A percentile compares a stretch with the other conserved stretches of the same genome.
These are phyloP conservation scores for Isaurus tuberculatus DNA, from an alignment of 92 coral and sea anemone species.

Conservation along the genomic window DNA sequence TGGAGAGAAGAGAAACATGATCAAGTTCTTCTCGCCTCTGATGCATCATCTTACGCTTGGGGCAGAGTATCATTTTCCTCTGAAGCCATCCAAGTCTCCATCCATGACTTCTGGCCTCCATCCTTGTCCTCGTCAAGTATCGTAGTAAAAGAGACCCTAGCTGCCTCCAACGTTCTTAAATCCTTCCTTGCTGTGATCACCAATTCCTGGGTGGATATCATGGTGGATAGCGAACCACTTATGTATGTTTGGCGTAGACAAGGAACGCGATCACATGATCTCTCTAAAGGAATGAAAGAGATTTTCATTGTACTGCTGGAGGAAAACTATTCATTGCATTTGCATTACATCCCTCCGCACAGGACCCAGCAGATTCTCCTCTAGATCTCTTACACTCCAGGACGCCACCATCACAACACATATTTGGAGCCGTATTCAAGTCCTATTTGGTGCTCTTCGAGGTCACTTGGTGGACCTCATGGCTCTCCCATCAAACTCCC, in stretches of 20 bases:
- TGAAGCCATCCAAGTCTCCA: too few species aligned
- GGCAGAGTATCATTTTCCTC: constrained; percentile 16
- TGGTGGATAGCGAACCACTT: constrained; percentile 42
- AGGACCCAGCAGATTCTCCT: constrained; percentile 60
- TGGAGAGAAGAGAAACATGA: constrained; percentile 46
- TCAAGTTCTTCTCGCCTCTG: constrained; percentile 46
- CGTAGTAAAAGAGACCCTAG: constrained; percentile 58
- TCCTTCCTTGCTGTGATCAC: constrained; percentile 22
- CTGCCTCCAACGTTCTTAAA: constrained; percentile 40
- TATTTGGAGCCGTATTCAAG: constrained; percentile 44
- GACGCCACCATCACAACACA: constrained; percentile 49
- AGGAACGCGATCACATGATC: constrained; percentile 35
- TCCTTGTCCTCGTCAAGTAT: constrained; percentile 3
- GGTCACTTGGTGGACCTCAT: constrained; percentile 60
- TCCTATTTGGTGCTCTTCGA: constrained; percentile 41
- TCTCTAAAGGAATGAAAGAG: constrained; percentile 46
- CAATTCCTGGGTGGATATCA: constrained; percentile 64
- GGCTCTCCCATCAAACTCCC: constrained; percentile 51
- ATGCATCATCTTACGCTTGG: constrained; percentile 58
- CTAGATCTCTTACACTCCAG: constrained; percentile 41
- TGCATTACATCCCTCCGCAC: constrained; percentile 31
- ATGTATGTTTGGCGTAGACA: constrained; percentile 31
- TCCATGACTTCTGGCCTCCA: constrained; percentile 21
- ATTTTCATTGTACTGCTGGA: constrained; percentile 3
- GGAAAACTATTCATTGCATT: constrained; percentile 36